Evolutionary conservation across 1,140 invertebrate genomes (phyloP), one percentile per base, ranked within the genome.

Genomic region (Portunus trituberculatus): DNA sequence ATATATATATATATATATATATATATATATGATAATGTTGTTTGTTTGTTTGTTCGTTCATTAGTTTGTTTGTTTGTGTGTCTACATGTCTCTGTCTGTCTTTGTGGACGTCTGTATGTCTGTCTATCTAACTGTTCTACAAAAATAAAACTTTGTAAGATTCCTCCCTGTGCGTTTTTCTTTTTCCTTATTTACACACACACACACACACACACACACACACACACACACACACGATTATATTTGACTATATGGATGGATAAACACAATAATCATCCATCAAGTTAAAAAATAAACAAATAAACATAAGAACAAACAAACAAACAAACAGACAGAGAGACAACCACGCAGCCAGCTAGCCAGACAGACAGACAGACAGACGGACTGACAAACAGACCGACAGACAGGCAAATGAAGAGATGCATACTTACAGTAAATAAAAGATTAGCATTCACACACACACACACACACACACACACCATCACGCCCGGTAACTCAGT

Each of bases 131-230:
- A 4, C 52, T 59, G 52, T 59, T 20, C 52, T 59, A 59, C 12
- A n/a, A n/a, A n/a, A 76, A 76, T 76, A 76, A 76, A 76, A 76
- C 20, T 76, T 76, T 76, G 67, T n/a, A 76, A 76, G n/a, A 76
- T 76, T n/a, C 52, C 52, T 59, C 16, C 52, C 10, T 59, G 39
- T 59, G 52, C 12, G 52, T 59, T 59, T 59, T 12, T 10, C 16
- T 59, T 14, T 20, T 20, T 20, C 67, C 12, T 39, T 25, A 76
- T 20, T 20, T 25, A 76, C 67, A 76, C 67, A 76, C 67, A 76
- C 67, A 76, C 67, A 76, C 67, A 76, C 67, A 76, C 67, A 76
- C 67, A 76, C 67, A 76, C 67, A 76, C 67, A 76, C 67, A 76
- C 67, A 76, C 67, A 76, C 67, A 76, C 67, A 76, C 67, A 76